Conservation (phyloP, 2,888 invertebrate genomes). For the Andrena minutula region DNA sequence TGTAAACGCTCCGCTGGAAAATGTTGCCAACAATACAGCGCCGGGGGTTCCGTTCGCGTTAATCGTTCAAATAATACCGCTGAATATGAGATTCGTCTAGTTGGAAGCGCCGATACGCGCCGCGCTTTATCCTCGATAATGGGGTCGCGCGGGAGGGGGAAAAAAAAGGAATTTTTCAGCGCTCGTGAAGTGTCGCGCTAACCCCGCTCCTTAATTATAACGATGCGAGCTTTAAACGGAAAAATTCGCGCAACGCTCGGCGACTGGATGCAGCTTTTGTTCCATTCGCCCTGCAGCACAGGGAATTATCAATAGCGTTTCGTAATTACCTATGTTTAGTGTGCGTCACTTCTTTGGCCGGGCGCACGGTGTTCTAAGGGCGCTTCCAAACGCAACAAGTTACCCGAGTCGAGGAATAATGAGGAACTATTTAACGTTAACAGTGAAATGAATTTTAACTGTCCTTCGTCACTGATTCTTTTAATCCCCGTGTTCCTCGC, state of each 20-base stretch:
- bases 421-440: no score
- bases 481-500: no score
- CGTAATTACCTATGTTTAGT: not conserved
- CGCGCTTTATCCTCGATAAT: constrained; percentile 39
- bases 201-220: constrained; percentile 2
- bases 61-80: constrained; percentile 73
- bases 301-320: not conserved
- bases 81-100: constrained; percentile 69
- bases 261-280: not conserved
- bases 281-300: not conserved
- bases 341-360: not conserved
- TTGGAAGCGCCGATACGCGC: constrained; percentile 60
- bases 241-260: not conserved
- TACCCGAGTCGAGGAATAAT: not conserved
- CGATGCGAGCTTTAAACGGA: not conserved
- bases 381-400: not conserved
- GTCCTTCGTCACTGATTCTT: no score
- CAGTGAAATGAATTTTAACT: no score
- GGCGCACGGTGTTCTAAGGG: not conserved
- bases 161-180: constrained; percentile 14
- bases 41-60: constrained; percentile 64
- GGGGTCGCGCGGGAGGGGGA: constrained; percentile 22
- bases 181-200: not conserved
- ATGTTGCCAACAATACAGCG: constrained; percentile 71
- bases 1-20: constrained; percentile 74